phyloP scores from a whole-genome alignment of 2,888 invertebrate species.

The Pogonocherus hispidulus region DNA sequence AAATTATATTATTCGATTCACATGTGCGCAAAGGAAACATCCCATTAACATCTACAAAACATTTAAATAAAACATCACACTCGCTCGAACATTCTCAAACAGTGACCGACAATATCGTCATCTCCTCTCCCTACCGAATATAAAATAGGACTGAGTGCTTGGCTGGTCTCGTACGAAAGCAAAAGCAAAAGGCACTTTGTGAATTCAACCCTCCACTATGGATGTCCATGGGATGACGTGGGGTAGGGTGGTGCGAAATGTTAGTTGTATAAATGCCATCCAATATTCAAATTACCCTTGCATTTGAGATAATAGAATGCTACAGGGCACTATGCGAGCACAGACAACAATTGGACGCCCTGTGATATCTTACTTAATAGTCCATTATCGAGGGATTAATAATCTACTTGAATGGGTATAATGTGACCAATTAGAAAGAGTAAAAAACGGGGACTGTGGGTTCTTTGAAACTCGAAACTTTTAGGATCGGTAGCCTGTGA shows the following conservation, averaged over 20 bases:
- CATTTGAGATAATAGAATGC: slow-evolving; percentile 47
- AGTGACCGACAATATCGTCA: slow-evolving; percentile 36
- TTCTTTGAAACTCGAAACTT: not conserved
- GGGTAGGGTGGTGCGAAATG: slow-evolving; percentile 36
- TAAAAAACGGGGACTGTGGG: not conserved
- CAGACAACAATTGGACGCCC: slow-evolving; percentile 38
- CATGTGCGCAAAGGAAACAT: slow-evolving; percentile 48
- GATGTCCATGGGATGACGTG: slow-evolving; percentile 34
- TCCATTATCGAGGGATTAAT: slow-evolving; percentile 17
- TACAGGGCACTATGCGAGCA: slow-evolving; percentile 33
- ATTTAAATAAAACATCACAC: slow-evolving; percentile 38
- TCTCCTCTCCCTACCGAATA: slow-evolving; percentile 41
- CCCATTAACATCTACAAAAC: slow-evolving; percentile 47
- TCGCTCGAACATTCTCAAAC: slow-evolving; percentile 41
- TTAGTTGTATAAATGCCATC: slow-evolving; percentile 44
- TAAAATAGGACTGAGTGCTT: slow-evolving; percentile 44
- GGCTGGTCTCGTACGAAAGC: slow-evolving; percentile 27
- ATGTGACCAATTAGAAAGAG: not conserved
- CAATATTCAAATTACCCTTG: slow-evolving; percentile 52
- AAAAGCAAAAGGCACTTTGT: slow-evolving; percentile 46
- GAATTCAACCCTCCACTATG: slow-evolving; percentile 44
- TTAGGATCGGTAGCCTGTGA: not conserved
- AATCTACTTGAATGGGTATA: slow-evolving; percentile 2
- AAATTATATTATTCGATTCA: slow-evolving; percentile 53
- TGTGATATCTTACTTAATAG: slow-evolving; percentile 41